Conservation (phyloP, 1,140 invertebrate species). For the Drosophila insularis region DNA sequence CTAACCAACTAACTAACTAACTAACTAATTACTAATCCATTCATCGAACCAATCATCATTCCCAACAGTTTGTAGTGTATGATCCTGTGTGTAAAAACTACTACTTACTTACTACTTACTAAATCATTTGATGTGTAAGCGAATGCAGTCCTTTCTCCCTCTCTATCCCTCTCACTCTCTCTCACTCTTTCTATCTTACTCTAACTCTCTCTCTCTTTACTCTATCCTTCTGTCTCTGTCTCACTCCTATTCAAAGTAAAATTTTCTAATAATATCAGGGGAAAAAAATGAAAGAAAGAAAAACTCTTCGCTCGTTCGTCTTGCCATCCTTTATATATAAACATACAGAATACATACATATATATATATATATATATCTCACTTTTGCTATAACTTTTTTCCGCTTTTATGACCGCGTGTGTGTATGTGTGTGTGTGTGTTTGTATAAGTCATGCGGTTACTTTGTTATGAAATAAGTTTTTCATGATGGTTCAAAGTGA, state of each 20-base stretch:
- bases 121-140: conserved; percentile 29
- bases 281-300: conserved; percentile 23
- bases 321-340: conserved; percentile 31
- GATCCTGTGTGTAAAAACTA: conserved; percentile 1
- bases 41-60: conserved; percentile 26
- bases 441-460: conserved; percentile 18
- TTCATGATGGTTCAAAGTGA: conserved; percentile 6
- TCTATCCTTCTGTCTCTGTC: conserved; percentile 18
- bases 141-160: conserved; percentile 22
- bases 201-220: conserved; percentile 18
- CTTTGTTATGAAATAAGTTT: conserved; percentile 22
- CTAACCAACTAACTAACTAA: conserved; percentile 23
- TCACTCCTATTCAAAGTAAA: conserved; percentile 32
- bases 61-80: conserved; percentile 9
- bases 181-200: conserved; percentile 15
- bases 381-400: conserved; percentile 18
- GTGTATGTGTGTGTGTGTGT: conserved; percentile 13
- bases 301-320: conserved; percentile 23
- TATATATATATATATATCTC: background rate
- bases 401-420: conserved; percentile 7
- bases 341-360: background rate
- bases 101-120: conserved; percentile 5
- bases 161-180: conserved; percentile 16
- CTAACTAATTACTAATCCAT: conserved; percentile 47
- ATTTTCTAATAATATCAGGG: conserved; percentile 4